A percentile compares a stretch with the other conserved stretches of the same genome.
Evolutionary conservation across 2,113 vertebrate species (phyloP).

Genomic region (Acrocephalus kingi): DNA sequence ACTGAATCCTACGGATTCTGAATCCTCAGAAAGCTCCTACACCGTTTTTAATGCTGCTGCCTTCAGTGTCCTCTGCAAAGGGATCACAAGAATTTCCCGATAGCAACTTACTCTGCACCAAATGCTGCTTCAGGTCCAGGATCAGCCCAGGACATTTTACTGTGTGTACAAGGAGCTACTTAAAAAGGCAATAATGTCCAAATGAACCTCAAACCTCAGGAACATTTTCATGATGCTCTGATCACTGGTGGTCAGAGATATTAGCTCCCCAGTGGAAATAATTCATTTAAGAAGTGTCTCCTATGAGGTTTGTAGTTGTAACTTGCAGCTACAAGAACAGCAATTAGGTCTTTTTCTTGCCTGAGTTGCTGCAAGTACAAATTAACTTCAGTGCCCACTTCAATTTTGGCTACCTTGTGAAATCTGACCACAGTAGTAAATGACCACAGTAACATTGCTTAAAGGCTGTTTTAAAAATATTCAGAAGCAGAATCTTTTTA

Average conservation of each 20-base stretch:
- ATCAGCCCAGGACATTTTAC: neutral
- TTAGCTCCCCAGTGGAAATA: neutral
- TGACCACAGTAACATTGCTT: neutral
- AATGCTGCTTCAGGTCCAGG: neutral
- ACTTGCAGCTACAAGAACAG: neutral
- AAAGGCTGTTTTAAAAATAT: neutral
- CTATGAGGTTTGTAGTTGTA: neutral
- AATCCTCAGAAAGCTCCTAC: neutral
- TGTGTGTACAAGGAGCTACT: neutral
- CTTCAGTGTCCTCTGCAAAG: neutral
- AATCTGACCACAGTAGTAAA: neutral
- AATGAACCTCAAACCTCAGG: neutral
- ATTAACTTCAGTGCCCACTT: neutral
- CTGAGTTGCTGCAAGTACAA: neutral
- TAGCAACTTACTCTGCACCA: neutral
- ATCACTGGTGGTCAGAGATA: neutral
- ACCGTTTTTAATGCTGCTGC: neutral
- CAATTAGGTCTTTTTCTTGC: neutral
- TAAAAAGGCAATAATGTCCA: neutral
- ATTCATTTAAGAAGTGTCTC: neutral
- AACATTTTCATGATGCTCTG: neutral
- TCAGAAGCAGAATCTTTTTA: neutral
- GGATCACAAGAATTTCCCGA: neutral
- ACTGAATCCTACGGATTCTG: neutral
- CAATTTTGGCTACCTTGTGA: neutral